A percentile compares a stretch with the other conserved stretches of the same genome.
Conservation (phyloP, 2,113 vertebrate genomes). For the Pituophis catenifer region DNA sequence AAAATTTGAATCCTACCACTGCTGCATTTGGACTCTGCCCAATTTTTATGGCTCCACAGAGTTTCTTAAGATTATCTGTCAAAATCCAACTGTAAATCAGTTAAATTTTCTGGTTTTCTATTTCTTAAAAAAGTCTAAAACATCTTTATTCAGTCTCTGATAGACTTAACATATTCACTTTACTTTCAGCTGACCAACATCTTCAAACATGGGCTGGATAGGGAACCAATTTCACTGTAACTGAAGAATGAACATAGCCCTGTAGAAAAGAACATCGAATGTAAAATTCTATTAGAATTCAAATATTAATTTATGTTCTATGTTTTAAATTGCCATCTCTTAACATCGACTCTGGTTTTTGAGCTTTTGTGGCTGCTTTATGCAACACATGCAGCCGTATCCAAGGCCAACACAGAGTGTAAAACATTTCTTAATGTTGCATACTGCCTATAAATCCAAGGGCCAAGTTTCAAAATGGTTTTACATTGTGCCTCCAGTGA, state of each 20-base stretch:
- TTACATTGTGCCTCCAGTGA: not conserved
- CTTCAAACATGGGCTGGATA: not conserved
- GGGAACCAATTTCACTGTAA: not conserved
- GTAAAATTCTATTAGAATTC: not conserved
- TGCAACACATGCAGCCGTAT: not conserved
- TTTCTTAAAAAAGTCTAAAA: not conserved
- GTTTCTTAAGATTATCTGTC: not conserved
- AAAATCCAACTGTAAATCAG: not conserved
- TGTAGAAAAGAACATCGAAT: not conserved
- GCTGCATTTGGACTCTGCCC: not conserved
- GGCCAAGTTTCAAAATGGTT: not conserved
- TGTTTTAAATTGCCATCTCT: not conserved
- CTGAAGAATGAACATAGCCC: not conserved
- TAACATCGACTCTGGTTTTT: not conserved
- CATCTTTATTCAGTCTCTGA: not conserved
- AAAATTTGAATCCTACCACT: too few species aligned
- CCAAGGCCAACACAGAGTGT: not conserved
- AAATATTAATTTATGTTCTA: not conserved
- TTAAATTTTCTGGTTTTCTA: not conserved
- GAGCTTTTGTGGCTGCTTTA: not conserved
- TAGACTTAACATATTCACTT: not conserved
- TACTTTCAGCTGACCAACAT: not conserved
- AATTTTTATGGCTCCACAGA: not conserved
- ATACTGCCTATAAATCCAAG: not conserved
- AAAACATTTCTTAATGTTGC: not conserved